phyloP scores from a whole-genome alignment of 2,797 vertebrate species.

The Phataginus tricuspis region DNA sequence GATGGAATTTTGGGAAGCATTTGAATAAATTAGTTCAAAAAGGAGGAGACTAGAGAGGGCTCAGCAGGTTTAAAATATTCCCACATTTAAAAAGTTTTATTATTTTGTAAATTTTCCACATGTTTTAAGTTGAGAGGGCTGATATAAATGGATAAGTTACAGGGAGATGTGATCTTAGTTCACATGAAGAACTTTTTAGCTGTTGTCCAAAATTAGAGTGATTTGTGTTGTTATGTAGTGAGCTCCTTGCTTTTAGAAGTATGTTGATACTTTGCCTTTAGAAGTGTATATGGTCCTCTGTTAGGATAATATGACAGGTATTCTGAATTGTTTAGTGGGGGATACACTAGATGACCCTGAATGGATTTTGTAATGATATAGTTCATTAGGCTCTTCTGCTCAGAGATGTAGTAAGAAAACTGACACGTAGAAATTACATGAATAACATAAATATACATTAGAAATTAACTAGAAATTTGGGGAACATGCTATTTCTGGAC shows the following conservation, averaged over 20 bases:
- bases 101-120: neutral
- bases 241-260: conserved; percentile 14
- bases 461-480: neutral
- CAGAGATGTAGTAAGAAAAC: neutral
- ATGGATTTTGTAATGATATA: neutral
- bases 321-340: neutral
- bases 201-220: neutral
- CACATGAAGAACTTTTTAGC: neutral
- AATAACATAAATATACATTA: neutral
- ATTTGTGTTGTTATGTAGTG: neutral
- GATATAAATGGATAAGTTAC: neutral
- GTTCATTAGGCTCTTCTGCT: neutral
- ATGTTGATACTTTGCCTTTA: neutral
- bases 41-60: neutral
- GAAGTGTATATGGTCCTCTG: neutral
- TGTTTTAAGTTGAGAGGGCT: neutral
- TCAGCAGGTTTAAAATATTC: neutral
- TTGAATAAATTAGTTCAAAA: conserved; percentile 20
- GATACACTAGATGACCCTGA: neutral
- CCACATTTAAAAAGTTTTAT: neutral
- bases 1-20: conserved; percentile 12
- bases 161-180: neutral
- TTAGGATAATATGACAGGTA: neutral
- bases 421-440: neutral
- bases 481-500: neutral